Evolutionary conservation across 2,888 invertebrate species (phyloP), one percentile per base, ranked within the genome.

Genomic region (Prionchulus punctatus): DNA sequence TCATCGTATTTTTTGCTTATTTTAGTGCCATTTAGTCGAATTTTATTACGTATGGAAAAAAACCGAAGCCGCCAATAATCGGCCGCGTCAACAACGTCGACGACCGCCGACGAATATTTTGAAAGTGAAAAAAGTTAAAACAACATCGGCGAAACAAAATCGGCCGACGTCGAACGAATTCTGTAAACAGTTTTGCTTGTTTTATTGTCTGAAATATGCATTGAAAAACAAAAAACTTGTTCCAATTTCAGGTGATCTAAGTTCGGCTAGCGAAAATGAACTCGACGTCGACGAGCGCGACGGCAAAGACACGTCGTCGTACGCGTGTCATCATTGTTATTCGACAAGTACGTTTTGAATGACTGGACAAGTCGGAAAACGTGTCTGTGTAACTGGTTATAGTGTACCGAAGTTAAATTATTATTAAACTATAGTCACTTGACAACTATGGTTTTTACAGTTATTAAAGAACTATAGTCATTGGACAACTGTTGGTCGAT

Each of bases 21-120:
- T 69, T 15, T 69, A 84, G 83, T 84, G 90, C 56, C 94, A 98
- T 73, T 77, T 98, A 69, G 92, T 98, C 55, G 92, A 94, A 74
- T 98, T 89, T 77, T 98, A 98, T 76, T 98, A 98, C 77, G 79
- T 92, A 70, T 98, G 98, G 98, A 99, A 99, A 78, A 98, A 96
- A 78, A 92, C 94, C 43, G 90, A 92, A 25, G 90, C 90, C 67
- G 96, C 96, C 60, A 90, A 88, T 72, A 91, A 91, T 74, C 81
- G 94, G 65, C 92, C 92, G 28, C 91, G 92, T 71, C 79, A 92
- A 62, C 79, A 92, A 70, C 72, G 71, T 60, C 79, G 90, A 62
- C 79, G 89, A 55, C 87, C 51, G n/a, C 43, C 28, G 43, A n/a
- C n/a, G n/a, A 61, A 85, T 65, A 87, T 88, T 53, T 76, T 90